phyloP scores from a whole-genome alignment of 2,888 invertebrate genomes.

The Clistopyga incitator region DNA sequence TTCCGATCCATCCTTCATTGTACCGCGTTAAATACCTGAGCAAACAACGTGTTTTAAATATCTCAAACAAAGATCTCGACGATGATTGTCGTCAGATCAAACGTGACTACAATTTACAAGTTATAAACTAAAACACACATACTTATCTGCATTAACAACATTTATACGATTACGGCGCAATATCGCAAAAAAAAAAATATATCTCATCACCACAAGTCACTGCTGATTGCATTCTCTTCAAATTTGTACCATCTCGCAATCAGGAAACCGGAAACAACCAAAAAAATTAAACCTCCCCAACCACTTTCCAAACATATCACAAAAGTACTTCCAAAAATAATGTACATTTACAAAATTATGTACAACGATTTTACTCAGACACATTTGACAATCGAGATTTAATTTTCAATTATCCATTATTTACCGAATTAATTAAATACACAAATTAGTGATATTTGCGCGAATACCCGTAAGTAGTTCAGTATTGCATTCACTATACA shows the following conservation, averaged over 20 bases:
- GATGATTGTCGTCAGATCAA: not conserved
- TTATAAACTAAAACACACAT: not conserved
- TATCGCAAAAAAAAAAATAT: not conserved
- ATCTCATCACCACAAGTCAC: not conserved
- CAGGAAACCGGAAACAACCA: too few species aligned
- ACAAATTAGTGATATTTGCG: too few species aligned
- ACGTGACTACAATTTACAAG: constrained; percentile 1
- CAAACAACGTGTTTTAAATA: constrained; percentile 24
- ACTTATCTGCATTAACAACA: not conserved
- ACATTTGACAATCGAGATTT: not conserved
- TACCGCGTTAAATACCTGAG: constrained; percentile 15
- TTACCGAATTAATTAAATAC: too few species aligned
- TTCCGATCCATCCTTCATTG: constrained; percentile 31
- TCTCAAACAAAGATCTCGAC: constrained; percentile 24
- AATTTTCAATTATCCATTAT: not conserved
- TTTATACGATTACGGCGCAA: not conserved
- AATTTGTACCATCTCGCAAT: not conserved
- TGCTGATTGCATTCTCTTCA: not conserved
- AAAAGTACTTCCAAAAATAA: too few species aligned
- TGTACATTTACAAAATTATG: not conserved
- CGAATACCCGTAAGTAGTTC: too few species aligned
- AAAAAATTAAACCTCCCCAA: too few species aligned
- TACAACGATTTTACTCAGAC: not conserved
- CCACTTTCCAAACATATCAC: too few species aligned
- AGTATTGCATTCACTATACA: too few species aligned